These are phyloP conservation scores for Tragelaphus scriptus DNA, from an alignment of 2,113 vertebrate species.

Conservation along the genomic window DNA sequence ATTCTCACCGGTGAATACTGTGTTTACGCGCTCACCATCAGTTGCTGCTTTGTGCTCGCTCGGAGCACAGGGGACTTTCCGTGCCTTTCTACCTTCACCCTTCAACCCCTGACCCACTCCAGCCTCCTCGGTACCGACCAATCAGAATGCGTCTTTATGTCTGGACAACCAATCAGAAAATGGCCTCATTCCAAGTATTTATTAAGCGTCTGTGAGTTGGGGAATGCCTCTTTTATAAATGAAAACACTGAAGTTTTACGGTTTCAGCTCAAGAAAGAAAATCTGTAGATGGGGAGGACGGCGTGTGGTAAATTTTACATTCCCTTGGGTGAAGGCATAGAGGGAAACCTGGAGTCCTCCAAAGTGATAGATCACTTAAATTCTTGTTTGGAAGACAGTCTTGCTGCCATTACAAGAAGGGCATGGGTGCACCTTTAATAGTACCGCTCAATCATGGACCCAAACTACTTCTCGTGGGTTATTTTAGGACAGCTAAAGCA, in stretches of 20 bases:
- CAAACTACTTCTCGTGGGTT: neutral
- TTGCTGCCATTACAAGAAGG: neutral
- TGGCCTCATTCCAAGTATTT: neutral
- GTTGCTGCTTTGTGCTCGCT: neutral
- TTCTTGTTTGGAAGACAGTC: neutral
- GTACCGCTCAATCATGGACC: neutral
- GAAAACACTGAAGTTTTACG: neutral
- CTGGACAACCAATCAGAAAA: conserved; percentile 8
- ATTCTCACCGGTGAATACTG: neutral
- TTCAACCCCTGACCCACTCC: neutral
- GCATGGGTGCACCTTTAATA: neutral
- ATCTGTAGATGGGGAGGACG: neutral
- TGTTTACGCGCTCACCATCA: fast-evolving
- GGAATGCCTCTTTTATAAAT: neutral
- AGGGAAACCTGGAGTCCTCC: neutral
- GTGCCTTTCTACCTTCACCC: neutral
- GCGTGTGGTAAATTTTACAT: neutral
- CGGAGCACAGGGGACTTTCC: neutral
- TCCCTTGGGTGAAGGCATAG: neutral
- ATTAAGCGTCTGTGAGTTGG: neutral
- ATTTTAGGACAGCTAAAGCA: neutral
- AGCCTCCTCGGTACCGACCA: neutral
- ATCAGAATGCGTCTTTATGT: neutral
- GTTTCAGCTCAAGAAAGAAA: neutral
- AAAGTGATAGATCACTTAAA: neutral